Conservation (phyloP, 2,888 invertebrate genomes). For the Torymus texanus region DNA sequence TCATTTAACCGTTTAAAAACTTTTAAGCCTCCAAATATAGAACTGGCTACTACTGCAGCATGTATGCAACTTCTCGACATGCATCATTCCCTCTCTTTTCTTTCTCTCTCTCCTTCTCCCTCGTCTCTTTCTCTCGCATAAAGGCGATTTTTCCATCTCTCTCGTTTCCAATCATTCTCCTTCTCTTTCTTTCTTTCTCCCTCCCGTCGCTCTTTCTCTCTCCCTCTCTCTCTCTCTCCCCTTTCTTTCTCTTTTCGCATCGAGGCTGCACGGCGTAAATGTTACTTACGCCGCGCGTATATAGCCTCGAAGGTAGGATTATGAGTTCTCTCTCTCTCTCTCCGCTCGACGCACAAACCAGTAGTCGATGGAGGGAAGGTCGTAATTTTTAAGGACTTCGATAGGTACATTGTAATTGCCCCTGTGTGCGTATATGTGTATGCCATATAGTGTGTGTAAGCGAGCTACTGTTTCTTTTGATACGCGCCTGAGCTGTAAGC, state of each 20-base stretch:
- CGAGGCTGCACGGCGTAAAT: slow-evolving; percentile 19
- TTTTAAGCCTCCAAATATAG: slow-evolving; percentile 23
- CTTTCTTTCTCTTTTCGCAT: slow-evolving; percentile 3
- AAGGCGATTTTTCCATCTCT: slow-evolving; percentile 16
- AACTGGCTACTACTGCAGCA: slow-evolving; percentile 5
- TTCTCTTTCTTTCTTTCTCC: slow-evolving; percentile 20
- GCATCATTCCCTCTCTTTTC: slow-evolving; percentile 11
- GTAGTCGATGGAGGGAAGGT: slow-evolving; percentile 47
- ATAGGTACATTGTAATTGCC: slow-evolving; percentile 55
- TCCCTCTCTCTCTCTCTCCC: neutral
- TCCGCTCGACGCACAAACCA: slow-evolving; percentile 42
- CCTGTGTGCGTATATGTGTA: neutral
- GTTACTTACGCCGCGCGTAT: too few relatives aligned
- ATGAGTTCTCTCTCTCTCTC: slow-evolving; percentile 44
- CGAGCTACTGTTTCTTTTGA: slow-evolving; percentile 41
- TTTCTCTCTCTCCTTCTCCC: slow-evolving; percentile 32
- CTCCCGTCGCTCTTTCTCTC: too few relatives aligned
- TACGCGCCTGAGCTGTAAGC: slow-evolving; percentile 11
- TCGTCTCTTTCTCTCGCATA: slow-evolving; percentile 20
- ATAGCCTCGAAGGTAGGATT: slow-evolving; percentile 21
- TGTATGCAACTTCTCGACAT: neutral
- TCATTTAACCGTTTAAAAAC: slow-evolving; percentile 29
- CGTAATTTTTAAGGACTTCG: slow-evolving; percentile 54
- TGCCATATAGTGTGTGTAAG: neutral
- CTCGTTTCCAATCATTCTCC: slow-evolving; percentile 43